Conservation (phyloP, 1,140 invertebrate genomes). For the Pygmarrhopalites habei region DNA sequence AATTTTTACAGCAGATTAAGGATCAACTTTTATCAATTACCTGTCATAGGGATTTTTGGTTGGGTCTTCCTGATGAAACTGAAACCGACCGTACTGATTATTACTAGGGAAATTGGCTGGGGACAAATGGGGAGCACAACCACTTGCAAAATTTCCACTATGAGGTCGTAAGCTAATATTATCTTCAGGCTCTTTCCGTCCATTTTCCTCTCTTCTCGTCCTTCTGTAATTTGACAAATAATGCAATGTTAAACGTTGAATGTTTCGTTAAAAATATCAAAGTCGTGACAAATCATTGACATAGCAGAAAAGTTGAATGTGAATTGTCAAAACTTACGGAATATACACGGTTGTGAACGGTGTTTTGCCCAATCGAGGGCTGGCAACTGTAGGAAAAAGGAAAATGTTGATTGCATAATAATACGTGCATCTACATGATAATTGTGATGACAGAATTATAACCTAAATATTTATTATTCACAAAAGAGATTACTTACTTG, state of each 20-base stretch:
- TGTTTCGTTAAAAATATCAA: too few species aligned
- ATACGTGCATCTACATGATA: too few species aligned
- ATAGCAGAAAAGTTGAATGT: too few species aligned
- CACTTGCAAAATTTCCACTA: conserved; percentile 36
- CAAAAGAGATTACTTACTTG: too few species aligned
- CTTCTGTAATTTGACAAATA: neutral
- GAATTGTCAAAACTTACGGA: conserved; percentile 19
- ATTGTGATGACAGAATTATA: too few species aligned
- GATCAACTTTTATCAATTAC: neutral
- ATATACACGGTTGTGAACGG: conserved; percentile 6
- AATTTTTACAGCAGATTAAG: too few species aligned
- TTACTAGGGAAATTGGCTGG: conserved; percentile 12
- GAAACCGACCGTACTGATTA: conserved; percentile 1
- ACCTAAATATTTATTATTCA: too few species aligned
- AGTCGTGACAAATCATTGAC: too few species aligned
- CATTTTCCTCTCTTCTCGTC: conserved; percentile 11
- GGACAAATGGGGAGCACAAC: conserved; percentile 31
- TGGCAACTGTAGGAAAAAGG: too few species aligned
- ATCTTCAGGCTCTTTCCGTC: conserved; percentile 27
- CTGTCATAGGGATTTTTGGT: conserved; percentile 20
- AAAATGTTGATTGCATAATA: too few species aligned
- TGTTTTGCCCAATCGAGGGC: conserved; percentile 9
- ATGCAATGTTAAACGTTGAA: too few species aligned
- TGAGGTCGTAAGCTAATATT: conserved; percentile 36
- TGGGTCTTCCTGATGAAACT: conserved; percentile 15